Evolutionary conservation across 2,797 vertebrate species (phyloP).

Genomic region (Gadopsis bispinosus): DNA sequence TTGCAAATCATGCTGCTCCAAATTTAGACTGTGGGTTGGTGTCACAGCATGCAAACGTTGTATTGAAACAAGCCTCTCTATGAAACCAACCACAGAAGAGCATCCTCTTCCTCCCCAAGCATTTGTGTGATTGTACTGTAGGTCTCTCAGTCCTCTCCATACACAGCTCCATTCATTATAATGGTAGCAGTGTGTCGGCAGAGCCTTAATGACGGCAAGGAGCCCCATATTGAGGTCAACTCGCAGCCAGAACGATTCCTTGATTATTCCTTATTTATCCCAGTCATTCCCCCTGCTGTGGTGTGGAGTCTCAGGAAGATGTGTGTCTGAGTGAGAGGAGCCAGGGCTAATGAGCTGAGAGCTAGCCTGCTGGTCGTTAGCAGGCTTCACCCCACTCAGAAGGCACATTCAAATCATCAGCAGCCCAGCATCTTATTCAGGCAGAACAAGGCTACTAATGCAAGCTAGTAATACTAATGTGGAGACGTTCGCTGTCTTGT

Average conservation of each 20-base stretch:
- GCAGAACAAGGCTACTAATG: constrained; percentile 8
- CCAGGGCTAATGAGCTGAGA: constrained; percentile 74
- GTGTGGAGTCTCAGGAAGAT: constrained; percentile 64
- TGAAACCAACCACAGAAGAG: constrained; percentile 39
- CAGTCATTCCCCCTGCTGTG: constrained; percentile 73
- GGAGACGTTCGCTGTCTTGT: constrained; percentile 23
- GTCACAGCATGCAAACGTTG: constrained; percentile 27
- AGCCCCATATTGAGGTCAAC: constrained; percentile 76
- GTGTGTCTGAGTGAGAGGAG: constrained; percentile 62
- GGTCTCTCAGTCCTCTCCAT: constrained; percentile 26
- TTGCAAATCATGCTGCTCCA: constrained; percentile 30
- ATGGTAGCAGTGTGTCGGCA: constrained; percentile 41
- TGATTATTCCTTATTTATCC: constrained; percentile 82
- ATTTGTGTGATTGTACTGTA: constrained; percentile 35
- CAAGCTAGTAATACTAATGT: constrained; percentile 21
- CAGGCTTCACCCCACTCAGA: constrained; percentile 31
- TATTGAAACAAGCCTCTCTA: constrained; percentile 39
- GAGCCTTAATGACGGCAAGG: constrained; percentile 38
- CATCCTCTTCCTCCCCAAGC: constrained; percentile 19
- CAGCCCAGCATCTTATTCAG: constrained; percentile 28
- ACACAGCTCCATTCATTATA: constrained; percentile 58
- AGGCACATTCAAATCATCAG: constrained; percentile 44
- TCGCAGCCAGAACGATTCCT: constrained; percentile 72
- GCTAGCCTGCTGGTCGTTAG: constrained; percentile 63
- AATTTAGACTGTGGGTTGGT: constrained; percentile 41